A percentile compares a stretch with the other conserved stretches of the same genome.
These are phyloP conservation scores for Nothoprocta perdicaria DNA, from an alignment of 2,113 vertebrate genomes.

Conservation along the genomic window DNA sequence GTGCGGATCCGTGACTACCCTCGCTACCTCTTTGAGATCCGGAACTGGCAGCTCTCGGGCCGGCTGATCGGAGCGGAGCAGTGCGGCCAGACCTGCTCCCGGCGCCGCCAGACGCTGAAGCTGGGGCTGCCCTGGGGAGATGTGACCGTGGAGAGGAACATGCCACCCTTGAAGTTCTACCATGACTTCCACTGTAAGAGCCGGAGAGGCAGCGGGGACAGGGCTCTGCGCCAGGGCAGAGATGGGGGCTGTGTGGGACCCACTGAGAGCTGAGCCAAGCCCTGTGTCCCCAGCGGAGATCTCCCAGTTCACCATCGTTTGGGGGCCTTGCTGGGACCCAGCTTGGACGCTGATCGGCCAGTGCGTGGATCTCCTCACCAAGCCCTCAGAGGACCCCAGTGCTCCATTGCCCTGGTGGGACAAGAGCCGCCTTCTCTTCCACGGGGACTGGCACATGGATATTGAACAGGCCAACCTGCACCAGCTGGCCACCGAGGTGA, in stretches of 20 bases:
- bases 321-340: conserved; percentile 98
- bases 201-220: neutral
- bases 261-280: neutral
- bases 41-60: conserved; percentile 90
- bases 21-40: conserved; percentile 96
- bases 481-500: conserved; percentile 95
- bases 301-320: conserved; percentile 93
- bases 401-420: conserved; percentile 96
- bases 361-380: conserved; percentile 93
- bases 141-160: conserved; percentile 88
- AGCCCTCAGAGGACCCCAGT: conserved; percentile 91
- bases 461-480: conserved; percentile 96
- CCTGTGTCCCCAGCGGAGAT: conserved; percentile 84
- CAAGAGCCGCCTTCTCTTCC: conserved; percentile 93
- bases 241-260: rapidly evolving
- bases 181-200: conserved; percentile 94
- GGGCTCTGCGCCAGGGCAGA: neutral
- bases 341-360: conserved; percentile 97
- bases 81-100: conserved; percentile 87
- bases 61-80: conserved; percentile 92
- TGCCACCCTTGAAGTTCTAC: conserved; percentile 97
- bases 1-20: conserved; percentile 95
- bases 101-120: conserved; percentile 83
- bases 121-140: conserved; percentile 93
- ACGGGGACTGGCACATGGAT: conserved; percentile 92